phyloP scores from a whole-genome alignment of 2,797 vertebrate species.

The Chrysocyon brachyurus region DNA sequence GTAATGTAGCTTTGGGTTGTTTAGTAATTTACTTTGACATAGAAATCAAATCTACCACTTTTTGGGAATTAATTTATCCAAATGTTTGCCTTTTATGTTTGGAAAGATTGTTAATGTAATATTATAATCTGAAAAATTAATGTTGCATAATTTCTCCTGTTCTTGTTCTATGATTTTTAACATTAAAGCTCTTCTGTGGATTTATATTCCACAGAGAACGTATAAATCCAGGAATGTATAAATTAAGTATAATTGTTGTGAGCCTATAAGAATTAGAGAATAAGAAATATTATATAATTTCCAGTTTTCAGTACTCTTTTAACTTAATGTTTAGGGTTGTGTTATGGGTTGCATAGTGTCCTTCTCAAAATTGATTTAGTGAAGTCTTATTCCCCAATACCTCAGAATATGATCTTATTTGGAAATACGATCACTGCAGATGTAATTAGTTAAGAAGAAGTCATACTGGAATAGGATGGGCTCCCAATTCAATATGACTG shows the following conservation, averaged over 20 bases:
- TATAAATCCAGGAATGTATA: neutral
- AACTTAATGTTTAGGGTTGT: neutral
- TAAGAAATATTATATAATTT: neutral
- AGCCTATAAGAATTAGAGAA: neutral
- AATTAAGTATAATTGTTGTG: neutral
- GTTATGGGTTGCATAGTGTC: neutral
- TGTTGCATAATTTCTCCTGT: neutral
- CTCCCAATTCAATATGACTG: neutral
- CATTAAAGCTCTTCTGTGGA: neutral
- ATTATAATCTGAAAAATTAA: conserved; percentile 53
- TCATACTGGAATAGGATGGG: neutral
- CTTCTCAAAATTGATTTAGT: neutral
- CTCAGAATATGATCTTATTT: neutral
- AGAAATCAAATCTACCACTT: conserved; percentile 59
- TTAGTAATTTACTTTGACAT: conserved; percentile 67
- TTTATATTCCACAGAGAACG: conserved; percentile 7
- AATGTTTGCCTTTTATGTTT: conserved; percentile 21
- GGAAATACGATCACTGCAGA: neutral
- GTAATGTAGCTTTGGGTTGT: conserved; percentile 23
- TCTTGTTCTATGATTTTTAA: neutral
- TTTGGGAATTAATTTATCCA: neutral
- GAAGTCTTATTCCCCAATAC: neutral
- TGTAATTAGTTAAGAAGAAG: neutral
- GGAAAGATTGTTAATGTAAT: conserved; percentile 57
- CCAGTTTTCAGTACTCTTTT: conserved; percentile 1